Conservation (phyloP, 2,797 vertebrate species). For the Sphenodon punctatus region DNA sequence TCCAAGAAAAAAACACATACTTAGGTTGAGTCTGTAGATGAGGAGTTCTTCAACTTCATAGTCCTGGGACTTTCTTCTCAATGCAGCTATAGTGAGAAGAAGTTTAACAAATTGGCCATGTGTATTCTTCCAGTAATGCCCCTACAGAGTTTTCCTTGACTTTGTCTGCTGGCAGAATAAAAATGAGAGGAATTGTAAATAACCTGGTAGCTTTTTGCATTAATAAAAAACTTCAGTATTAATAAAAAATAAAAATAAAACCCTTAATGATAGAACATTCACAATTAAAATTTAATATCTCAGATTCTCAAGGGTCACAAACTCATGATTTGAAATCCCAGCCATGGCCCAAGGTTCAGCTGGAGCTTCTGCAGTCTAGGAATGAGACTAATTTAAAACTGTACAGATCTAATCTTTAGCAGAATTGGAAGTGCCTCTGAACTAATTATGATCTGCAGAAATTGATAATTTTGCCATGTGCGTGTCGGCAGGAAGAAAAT, state of each 20-base stretch:
- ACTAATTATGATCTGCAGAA: conserved; percentile 43
- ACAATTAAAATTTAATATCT: neutral
- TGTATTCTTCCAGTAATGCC: no score
- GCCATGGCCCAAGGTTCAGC: neutral
- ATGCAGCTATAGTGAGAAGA: neutral
- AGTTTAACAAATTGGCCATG: no score
- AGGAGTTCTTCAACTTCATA: conserved; percentile 9
- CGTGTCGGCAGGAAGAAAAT: conserved; percentile 62
- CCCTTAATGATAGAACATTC: no score
- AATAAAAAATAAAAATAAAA: neutral
- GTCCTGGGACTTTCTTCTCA: neutral
- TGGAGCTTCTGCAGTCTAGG: neutral
- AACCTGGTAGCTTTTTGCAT: neutral
- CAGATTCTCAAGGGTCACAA: neutral
- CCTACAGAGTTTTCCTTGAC: accelerated
- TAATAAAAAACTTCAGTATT: conserved; percentile 1
- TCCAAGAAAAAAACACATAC: conserved; percentile 42
- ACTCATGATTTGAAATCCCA: neutral
- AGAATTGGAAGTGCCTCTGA: conserved; percentile 52
- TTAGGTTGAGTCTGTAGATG: neutral
- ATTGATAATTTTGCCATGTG: conserved; percentile 68
- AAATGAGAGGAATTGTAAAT: no score
- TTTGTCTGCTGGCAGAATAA: neutral
- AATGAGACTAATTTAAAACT: conserved; percentile 46
- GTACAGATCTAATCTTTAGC: conserved; percentile 32